Percentiles rank a stretch among this genome's conserved stretches.
Conservation (phyloP, 2,797 vertebrate species). For the Phataginus tetradactyla region DNA sequence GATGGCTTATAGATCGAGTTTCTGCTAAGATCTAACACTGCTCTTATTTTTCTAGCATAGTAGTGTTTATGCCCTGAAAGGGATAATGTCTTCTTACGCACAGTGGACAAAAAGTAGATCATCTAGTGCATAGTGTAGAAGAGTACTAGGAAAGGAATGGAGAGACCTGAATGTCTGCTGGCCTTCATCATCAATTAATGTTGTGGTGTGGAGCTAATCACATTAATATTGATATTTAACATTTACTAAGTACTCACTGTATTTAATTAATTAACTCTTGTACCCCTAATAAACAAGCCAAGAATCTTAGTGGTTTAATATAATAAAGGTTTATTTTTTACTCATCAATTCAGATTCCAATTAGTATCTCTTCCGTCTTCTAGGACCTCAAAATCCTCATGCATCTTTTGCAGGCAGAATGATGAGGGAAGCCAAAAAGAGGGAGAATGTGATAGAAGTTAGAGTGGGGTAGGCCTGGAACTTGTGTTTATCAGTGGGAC, state of each 20-base stretch:
- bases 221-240: background rate
- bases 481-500: background rate
- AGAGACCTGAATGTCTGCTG: background rate
- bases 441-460: background rate
- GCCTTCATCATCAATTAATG: background rate
- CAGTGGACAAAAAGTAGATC: background rate
- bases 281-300: constrained; percentile 14
- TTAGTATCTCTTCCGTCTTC: background rate
- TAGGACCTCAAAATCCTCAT: background rate
- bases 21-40: constrained; percentile 35
- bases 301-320: background rate
- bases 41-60: background rate
- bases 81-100: background rate
- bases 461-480: background rate
- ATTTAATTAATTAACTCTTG: constrained; percentile 26
- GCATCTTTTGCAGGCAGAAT: background rate
- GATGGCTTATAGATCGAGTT: constrained; percentile 19
- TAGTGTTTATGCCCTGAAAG: background rate
- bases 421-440: background rate
- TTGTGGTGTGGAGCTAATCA: background rate
- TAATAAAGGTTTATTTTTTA: constrained; percentile 10
- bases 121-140: background rate
- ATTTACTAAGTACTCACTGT: constrained; percentile 17
- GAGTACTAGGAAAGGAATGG: background rate
- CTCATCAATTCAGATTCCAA: constrained; percentile 2